These are phyloP conservation scores for Xiphydria camelus DNA, from an alignment of 2,888 invertebrate genomes.

Conservation along the genomic window DNA sequence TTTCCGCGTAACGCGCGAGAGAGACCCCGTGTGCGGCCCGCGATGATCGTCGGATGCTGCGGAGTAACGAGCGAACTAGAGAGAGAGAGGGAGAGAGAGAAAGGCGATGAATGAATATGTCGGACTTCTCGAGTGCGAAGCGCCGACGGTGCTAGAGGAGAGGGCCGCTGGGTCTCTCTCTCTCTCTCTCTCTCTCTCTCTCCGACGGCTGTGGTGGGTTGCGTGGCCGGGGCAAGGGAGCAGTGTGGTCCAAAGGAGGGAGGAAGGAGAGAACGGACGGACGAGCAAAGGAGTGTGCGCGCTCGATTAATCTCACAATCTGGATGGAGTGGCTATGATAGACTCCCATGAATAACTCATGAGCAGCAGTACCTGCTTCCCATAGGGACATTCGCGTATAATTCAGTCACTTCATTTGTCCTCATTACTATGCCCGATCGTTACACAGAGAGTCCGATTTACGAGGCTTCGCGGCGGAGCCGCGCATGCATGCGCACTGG, in stretches of 20 bases:
- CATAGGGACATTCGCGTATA: slow-evolving; percentile 53
- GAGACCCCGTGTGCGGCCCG: too few relatives aligned
- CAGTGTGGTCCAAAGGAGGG: too few relatives aligned
- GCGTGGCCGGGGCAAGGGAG: too few relatives aligned
- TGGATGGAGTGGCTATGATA: slow-evolving; percentile 56
- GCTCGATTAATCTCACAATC: slow-evolving; percentile 56
- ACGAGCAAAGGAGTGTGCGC: slow-evolving; percentile 46
- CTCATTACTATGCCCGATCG: slow-evolving; percentile 54
- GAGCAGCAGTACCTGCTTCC: slow-evolving; percentile 44
- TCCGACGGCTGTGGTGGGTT: slow-evolving; percentile 5
- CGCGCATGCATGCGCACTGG: background rate
- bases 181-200: background rate
- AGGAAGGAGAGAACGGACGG: slow-evolving; percentile 17
- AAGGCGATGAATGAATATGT: too few relatives aligned
- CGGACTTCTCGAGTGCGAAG: too few relatives aligned
- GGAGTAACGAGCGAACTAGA: too few relatives aligned
- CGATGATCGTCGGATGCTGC: too few relatives aligned
- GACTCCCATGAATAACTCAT: slow-evolving; percentile 56
- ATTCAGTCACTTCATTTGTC: slow-evolving; percentile 57
- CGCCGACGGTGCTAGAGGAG: too few relatives aligned
- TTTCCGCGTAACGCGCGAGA: too few relatives aligned
- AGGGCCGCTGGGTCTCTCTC: too few relatives aligned
- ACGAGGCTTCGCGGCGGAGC: slow-evolving; percentile 24
- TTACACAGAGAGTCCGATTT: slow-evolving; percentile 47
- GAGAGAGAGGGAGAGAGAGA: too few relatives aligned